phyloP scores from a whole-genome alignment of 53 echinoderm and acorn worm genomes.

The Zoroaster sp. region DNA sequence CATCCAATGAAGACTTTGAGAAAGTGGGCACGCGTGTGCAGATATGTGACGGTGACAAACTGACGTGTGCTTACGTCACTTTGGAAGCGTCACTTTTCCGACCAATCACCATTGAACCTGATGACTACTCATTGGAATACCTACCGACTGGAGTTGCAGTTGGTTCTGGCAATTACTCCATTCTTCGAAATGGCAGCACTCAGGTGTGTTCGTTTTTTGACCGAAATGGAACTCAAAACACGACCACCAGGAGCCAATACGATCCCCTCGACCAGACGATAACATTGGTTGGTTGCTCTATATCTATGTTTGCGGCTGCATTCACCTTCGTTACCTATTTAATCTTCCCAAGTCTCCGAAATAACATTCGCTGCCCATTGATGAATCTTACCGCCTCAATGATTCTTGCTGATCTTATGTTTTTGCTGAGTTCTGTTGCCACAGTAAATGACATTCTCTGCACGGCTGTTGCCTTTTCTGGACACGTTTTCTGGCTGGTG shows the following conservation, averaged over 20 bases:
- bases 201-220: conserved; percentile 3
- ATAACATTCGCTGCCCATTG: conserved; percentile 69
- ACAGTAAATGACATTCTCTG: conserved; percentile 46
- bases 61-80: conserved; percentile 1
- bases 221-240: background rate
- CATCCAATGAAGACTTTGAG: background rate
- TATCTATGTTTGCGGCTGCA: conserved; percentile 53
- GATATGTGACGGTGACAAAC: background rate
- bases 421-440: conserved; percentile 50
- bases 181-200: conserved; percentile 20
- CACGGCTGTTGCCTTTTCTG: conserved; percentile 59
- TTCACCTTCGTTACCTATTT: conserved; percentile 69
- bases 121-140: background rate
- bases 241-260: background rate
- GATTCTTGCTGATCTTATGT: conserved; percentile 53
- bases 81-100: background rate
- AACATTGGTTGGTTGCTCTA: background rate
- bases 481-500: conserved; percentile 69
- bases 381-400: conserved; percentile 73
- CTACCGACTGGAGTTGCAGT: background rate
- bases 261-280: background rate
- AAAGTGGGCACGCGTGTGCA: background rate
- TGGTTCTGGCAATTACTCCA: background rate
- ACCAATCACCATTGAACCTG: background rate
- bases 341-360: conserved; percentile 63